phyloP scores from a whole-genome alignment of 1,140 invertebrate species.

The Arctopsyche grandis region DNA sequence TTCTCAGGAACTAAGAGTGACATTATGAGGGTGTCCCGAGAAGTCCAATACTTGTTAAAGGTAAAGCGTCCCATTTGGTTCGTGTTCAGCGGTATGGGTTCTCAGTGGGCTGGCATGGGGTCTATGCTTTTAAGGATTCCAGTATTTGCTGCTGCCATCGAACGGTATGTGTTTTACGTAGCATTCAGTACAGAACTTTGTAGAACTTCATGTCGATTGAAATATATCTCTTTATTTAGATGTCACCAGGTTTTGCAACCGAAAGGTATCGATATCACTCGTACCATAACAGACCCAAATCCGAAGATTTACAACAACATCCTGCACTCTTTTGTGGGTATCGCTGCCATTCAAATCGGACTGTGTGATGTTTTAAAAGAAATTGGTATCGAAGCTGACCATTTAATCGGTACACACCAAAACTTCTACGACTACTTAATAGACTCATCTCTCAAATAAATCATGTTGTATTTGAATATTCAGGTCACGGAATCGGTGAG shows the following conservation, averaged over 20 bases:
- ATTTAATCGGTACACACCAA: conserved; percentile 89
- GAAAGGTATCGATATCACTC: conserved; percentile 80
- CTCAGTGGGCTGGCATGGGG: conserved; percentile 89
- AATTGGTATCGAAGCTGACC: no score
- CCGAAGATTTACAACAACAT: conserved; percentile 83
- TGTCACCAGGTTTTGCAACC: conserved; percentile 78
- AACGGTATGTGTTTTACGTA: conserved; percentile 59
- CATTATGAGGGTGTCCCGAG: conserved; percentile 60
- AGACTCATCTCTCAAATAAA: conserved; percentile 80
- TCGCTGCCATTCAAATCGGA: no score
- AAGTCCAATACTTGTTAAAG: conserved; percentile 70
- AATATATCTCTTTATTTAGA: conserved; percentile 51
- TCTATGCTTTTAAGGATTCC: conserved; percentile 72
- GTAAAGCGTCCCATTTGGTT: conserved; percentile 81
- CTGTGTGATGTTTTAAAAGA: no score
- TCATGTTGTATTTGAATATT: conserved; percentile 86
- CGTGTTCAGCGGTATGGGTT: conserved; percentile 92
- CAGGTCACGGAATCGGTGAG: conserved; percentile 86
- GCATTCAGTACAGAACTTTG: no score
- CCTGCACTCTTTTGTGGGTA: conserved; percentile 89
- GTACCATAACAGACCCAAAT: conserved; percentile 80
- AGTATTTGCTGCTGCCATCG: conserved; percentile 77
- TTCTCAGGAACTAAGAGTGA: conserved; percentile 58
- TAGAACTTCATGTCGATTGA: no score
- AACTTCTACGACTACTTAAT: no score